A percentile compares a stretch with the other conserved stretches of the same genome.
phyloP scores from a whole-genome alignment of 2,888 invertebrate species.

The Digitonthophagus gazella region DNA sequence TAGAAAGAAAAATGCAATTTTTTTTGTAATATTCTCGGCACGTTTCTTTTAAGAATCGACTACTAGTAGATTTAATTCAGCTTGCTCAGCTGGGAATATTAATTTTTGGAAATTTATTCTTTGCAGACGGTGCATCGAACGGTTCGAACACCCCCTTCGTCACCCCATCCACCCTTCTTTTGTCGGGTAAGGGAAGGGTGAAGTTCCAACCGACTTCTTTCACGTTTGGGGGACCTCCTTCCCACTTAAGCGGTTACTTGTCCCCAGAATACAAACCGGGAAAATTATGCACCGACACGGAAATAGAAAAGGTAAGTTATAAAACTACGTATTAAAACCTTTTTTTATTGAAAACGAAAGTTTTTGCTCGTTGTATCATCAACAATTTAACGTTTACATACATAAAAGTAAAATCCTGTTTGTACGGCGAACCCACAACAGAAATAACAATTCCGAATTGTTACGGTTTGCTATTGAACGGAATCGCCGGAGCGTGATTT shows the following conservation, averaged over 20 bases:
- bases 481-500: neutral
- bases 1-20: neutral
- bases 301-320: constrained; percentile 60
- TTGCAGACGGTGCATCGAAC: constrained; percentile 48
- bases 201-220: constrained; percentile 43
- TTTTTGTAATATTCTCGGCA: no score
- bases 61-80: neutral
- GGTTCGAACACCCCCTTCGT: constrained; percentile 55
- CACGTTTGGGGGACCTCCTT: constrained; percentile 36
- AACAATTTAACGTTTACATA: no score
- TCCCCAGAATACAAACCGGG: constrained; percentile 58
- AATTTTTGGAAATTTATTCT: constrained; percentile 26
- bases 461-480: neutral
- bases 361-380: no score
- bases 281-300: constrained; percentile 55
- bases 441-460: neutral
- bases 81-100: neutral
- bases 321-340: no score
- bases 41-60: constrained; percentile 3
- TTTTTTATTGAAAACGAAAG: neutral
- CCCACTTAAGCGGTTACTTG: constrained; percentile 51
- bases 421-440: neutral
- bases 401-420: neutral
- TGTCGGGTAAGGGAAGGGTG: constrained; percentile 58
- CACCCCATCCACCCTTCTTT: constrained; percentile 55